Evolutionary conservation across 2,797 vertebrate genomes (phyloP), one percentile per base, ranked within the genome.

Genomic region (Tadarida brasiliensis): DNA sequence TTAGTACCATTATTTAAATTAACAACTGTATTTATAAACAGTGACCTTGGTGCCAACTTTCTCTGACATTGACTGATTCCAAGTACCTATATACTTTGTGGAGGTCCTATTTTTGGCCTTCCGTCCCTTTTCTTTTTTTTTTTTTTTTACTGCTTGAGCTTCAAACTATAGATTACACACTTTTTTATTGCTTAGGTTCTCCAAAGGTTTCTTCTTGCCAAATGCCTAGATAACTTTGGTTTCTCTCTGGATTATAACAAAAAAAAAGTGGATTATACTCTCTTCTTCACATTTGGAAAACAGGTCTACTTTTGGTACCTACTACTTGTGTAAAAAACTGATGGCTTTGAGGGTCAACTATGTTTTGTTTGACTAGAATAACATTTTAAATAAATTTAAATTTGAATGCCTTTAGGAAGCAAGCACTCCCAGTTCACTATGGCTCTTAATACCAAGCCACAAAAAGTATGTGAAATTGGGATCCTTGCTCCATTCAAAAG

Each of bases 351-450:
- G 12, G 39, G 54, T 83, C 44, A 80, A 20, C 65, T 93, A 44
- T 73, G 49, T 71, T 87, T 87, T 91, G 35, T 80, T 87, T 84
- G 59, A 11, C 57, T 83, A 84, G 14, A 80, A 82, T 11, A 90
- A 47, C 6, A 86, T 68, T 88, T 86, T 67, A 89, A 51, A 63
- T 56, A 94, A 78, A 96, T 77, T 76, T 94, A 93, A 94, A 88
- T 51, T 35, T 65, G 26, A 91, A 63, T 51, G 35, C 14, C 73
- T 91, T 93, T 47, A 82, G 22, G 17, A 92, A 91, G 30, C 57
- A 91, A 8, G 28, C 17, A 85, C 11, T 80, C 22, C 22, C 24
- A 68, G 30, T 84, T 93, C 28, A 74, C 71, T 76, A 76, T 9
- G 39, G 35, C n/a, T 87, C 20, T 39, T 70, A 88, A 89, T 47